phyloP scores from a whole-genome alignment of 2,113 vertebrate species.

The Phoenicopterus ruber region DNA sequence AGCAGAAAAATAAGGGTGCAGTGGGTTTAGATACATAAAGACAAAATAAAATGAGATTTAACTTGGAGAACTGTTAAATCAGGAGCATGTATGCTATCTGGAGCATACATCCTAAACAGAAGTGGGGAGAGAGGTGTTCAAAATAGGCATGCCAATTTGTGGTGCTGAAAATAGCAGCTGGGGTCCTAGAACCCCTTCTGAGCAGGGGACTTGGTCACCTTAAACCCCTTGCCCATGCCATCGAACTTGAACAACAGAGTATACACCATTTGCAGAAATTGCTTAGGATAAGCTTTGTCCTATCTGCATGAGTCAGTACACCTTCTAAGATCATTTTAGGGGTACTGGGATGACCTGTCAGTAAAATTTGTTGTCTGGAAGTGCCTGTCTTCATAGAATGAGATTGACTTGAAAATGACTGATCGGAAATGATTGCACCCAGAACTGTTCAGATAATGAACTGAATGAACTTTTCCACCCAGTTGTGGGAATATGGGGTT shows the following conservation, averaged over 20 bases:
- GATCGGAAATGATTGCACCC: background rate
- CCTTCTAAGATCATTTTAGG: background rate
- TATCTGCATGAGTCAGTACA: background rate
- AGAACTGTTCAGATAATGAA: background rate
- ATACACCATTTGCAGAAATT: background rate
- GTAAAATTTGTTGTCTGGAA: background rate
- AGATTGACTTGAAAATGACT: background rate
- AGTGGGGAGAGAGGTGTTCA: background rate
- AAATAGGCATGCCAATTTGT: background rate
- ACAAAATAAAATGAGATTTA: background rate
- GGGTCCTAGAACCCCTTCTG: background rate
- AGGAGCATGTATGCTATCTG: background rate
- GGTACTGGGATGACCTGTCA: background rate
- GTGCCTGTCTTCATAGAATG: background rate
- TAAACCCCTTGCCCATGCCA: background rate
- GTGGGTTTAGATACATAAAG: background rate
- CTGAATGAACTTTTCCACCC: background rate
- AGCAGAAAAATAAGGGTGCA: background rate
- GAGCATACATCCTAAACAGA: background rate
- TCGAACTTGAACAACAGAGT: background rate
- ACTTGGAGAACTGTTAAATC: background rate
- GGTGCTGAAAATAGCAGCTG: background rate
- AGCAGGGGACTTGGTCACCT: background rate
- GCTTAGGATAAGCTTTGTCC: background rate
- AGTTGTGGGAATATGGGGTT: background rate